A percentile compares a stretch with the other conserved stretches of the same genome.
These are phyloP conservation scores for Drosophila sp. DNA, from an alignment of 1,140 invertebrate genomes.

Conservation along the genomic window DNA sequence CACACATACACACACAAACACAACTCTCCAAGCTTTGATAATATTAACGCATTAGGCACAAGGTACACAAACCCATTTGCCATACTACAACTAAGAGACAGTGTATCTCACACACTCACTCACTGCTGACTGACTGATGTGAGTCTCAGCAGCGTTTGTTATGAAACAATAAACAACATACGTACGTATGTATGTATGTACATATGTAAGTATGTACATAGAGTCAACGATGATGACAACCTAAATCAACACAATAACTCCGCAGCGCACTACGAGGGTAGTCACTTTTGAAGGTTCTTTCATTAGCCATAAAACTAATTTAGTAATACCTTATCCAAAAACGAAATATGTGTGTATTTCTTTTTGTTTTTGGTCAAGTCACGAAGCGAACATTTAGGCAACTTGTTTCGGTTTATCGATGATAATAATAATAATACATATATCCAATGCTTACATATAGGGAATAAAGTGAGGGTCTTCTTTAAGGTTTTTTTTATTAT, in stretches of 20 bases:
- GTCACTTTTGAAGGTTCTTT: slow-evolving; percentile 3
- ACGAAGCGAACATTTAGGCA: background rate
- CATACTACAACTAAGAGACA: slow-evolving; percentile 42
- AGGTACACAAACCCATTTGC: slow-evolving; percentile 79
- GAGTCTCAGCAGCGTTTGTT: slow-evolving; percentile 67
- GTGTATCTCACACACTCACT: slow-evolving; percentile 15
- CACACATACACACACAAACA: background rate
- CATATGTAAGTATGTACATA: background rate
- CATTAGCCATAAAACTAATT: slow-evolving; percentile 3
- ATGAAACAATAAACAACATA: slow-evolving; percentile 75
- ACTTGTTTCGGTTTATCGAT: background rate
- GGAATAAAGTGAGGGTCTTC: background rate
- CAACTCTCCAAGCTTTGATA: slow-evolving; percentile 40
- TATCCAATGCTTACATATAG: background rate
- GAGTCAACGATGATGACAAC: slow-evolving; percentile 57
- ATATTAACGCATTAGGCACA: slow-evolving; percentile 80
- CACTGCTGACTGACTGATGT: slow-evolving; percentile 21
- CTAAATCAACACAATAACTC: slow-evolving; percentile 28
- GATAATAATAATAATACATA: no score
- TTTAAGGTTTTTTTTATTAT: no score
- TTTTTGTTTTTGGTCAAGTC: background rate
- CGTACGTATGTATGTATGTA: slow-evolving; percentile 13
- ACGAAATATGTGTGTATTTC: background rate
- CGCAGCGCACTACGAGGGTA: slow-evolving; percentile 16
- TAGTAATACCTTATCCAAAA: background rate